Evolutionary conservation across 2,888 invertebrate genomes (phyloP).

Genomic region (Erebia palarica): DNA sequence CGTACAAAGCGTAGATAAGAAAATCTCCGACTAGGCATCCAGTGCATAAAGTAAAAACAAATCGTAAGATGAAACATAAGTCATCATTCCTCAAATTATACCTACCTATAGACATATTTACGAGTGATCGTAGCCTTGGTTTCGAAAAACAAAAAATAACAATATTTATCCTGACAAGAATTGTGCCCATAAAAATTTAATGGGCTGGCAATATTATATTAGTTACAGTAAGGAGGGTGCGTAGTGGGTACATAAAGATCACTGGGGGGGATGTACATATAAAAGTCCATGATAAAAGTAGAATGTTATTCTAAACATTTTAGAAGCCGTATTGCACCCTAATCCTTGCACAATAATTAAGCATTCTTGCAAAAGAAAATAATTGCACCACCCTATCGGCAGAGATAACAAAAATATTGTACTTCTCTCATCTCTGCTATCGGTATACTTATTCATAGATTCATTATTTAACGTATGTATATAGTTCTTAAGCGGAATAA

Average conservation of each 20-base stretch:
- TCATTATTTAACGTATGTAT: no score
- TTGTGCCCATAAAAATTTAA: conserved; percentile 6
- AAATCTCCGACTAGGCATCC: no score
- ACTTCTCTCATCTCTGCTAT: no score
- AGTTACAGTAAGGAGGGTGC: neutral
- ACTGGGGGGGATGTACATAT: no score
- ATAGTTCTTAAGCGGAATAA: no score
- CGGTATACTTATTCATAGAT: no score
- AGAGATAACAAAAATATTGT: no score
- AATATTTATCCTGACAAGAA: neutral
- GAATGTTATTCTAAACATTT: neutral
- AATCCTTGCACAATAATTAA: no score
- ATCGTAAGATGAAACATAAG: neutral
- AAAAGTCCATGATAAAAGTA: no score
- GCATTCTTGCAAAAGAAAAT: no score
- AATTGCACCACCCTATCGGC: neutral
- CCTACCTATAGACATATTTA: neutral
- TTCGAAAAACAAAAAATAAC: neutral
- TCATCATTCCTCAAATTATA: neutral
- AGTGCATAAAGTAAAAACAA: neutral
- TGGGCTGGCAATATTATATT: conserved; percentile 6
- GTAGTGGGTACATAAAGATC: neutral
- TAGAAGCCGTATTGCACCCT: neutral
- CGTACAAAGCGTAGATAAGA: no score
- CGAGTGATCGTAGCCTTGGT: neutral